Evolutionary conservation across 2,113 vertebrate species (phyloP), one percentile per base, ranked within the genome.

Genomic region (Argyrosomus japonicus): DNA sequence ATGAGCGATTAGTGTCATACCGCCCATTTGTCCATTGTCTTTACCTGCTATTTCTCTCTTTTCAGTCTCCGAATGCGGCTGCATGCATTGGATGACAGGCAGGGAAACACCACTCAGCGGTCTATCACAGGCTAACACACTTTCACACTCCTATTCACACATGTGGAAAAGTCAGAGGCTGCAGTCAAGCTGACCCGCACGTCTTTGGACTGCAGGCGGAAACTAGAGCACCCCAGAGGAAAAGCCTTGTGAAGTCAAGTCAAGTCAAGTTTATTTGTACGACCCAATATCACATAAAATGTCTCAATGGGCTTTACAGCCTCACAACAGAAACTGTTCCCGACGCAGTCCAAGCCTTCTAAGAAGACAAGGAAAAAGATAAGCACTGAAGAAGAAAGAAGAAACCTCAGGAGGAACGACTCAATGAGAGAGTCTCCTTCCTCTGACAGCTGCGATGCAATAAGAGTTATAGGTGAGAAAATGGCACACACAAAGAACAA

Each of bases 221-320:
- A 84, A 69, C 68, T 29, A 21, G 73, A 54, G 74, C 65, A 73
- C 87, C 90, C 90, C 79, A 80, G 79, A 86, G 88, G 91, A 88
- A 68, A 88, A 83, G 17, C 74, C 84, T 86, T 79, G 82, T 83
- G 87, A 89, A 91, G 88, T 87, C 83, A 87, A 91, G 85, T 80
- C 71, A 48, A 63, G 80, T 93, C 81, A 85, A 87, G 87, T 91
- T 90, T 89, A 83, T 89, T 90, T 91, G 83, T 82, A 69, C 65
- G n/a, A 61, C 76, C 79, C 81, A 54, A 58, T 81, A 88, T 85
- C 77, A 85, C 77, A 79, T 81, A 80, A 91, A 82, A 79, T 8
- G 65, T 87, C 89, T 88, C 83, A 11, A 45, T 65, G 81, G 88
- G 51, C 72, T 80, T 87, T 69, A 67, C 77, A 12, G 77, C 53